phyloP scores from a whole-genome alignment of 2,797 vertebrate genomes.

The Gadopsis bispinosus region DNA sequence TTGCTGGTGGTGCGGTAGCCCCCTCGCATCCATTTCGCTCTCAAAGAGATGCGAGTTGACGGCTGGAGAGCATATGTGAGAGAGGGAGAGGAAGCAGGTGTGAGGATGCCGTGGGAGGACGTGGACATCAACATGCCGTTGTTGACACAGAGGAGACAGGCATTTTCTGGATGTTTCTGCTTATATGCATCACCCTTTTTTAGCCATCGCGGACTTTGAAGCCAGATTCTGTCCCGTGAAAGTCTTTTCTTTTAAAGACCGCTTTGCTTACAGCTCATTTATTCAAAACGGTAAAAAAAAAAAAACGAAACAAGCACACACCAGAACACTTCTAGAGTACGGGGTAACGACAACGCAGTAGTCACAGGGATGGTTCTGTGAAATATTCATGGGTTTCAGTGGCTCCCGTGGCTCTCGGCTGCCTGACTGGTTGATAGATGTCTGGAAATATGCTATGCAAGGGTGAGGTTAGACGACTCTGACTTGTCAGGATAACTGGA shows the following conservation, averaged over 20 bases:
- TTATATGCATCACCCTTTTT: background rate
- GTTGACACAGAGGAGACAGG: conserved; percentile 25
- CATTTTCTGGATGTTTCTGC: background rate
- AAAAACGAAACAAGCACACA: too few species aligned
- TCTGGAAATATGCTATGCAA: conserved; percentile 45
- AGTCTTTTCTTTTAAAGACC: background rate
- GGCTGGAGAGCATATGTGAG: conserved; percentile 36
- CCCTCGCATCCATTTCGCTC: conserved; percentile 14
- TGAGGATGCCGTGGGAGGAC: conserved; percentile 34
- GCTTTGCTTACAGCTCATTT: conserved; percentile 8
- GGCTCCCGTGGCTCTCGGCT: conserved; percentile 35
- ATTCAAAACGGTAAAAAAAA: background rate
- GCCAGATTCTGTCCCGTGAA: background rate
- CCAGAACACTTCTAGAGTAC: background rate
- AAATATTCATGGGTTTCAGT: conserved; percentile 53
- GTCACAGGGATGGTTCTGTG: conserved; percentile 34
- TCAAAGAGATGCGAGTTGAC: conserved; percentile 45
- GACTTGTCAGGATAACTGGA: conserved; percentile 66
- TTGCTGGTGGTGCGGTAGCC: background rate
- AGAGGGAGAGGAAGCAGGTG: conserved; percentile 40
- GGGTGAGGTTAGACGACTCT: conserved; percentile 57
- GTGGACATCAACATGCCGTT: conserved; percentile 14
- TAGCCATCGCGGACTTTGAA: background rate
- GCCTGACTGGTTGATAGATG: conserved; percentile 56
- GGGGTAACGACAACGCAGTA: conserved; percentile 17